A percentile compares a stretch with the other conserved stretches of the same genome.
Conservation (phyloP, 2,888 invertebrate species). For the Rotaria macrura region DNA sequence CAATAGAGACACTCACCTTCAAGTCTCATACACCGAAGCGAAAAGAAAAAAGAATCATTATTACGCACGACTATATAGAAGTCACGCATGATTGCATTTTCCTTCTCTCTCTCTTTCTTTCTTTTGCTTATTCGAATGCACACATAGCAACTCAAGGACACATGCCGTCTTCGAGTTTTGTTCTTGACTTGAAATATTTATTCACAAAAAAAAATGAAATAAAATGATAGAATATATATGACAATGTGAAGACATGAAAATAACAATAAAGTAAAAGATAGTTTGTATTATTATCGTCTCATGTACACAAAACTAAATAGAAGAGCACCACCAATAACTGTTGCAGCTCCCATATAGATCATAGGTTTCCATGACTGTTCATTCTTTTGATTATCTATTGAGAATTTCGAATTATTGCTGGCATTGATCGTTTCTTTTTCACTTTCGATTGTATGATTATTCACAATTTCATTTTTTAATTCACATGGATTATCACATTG, state of each 20-base stretch:
- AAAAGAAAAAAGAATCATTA: neutral
- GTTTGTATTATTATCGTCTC: neutral
- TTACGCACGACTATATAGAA: neutral
- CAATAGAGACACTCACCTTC: slow-evolving; percentile 1
- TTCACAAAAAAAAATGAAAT: neutral
- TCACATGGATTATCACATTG: neutral
- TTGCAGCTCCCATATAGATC: neutral
- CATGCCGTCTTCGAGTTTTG: neutral
- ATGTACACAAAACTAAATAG: neutral
- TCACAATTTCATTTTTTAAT: neutral
- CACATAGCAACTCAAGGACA: neutral
- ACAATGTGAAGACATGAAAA: neutral
- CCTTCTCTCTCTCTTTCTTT: neutral
- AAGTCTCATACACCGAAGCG: neutral
- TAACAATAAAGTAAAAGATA: neutral
- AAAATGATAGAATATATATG: neutral
- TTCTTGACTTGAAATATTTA: neutral
- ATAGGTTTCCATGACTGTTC: neutral
- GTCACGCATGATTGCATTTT: neutral
- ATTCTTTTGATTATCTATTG: neutral
- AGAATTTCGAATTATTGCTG: neutral
- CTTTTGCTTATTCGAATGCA: neutral
- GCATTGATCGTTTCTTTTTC: neutral
- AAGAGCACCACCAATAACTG: neutral
- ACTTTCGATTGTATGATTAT: neutral